These are phyloP conservation scores for Agrochola litura DNA, from an alignment of 2,888 invertebrate species.

Conservation along the genomic window DNA sequence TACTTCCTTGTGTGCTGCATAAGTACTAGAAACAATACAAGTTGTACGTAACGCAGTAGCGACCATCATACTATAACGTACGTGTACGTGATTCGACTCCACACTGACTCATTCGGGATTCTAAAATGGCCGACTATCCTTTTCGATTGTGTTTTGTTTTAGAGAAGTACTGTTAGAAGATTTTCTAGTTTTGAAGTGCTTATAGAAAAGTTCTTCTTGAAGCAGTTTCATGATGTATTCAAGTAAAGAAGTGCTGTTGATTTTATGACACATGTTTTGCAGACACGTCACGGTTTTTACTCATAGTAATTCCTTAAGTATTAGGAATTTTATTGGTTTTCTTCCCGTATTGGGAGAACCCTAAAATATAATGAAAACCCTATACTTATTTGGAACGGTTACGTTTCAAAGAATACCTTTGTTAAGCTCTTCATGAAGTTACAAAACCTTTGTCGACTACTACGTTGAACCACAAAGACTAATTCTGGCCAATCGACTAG, in stretches of 20 bases:
- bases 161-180: constrained; percentile 52
- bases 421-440: background rate
- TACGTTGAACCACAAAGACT: constrained; percentile 25
- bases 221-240: background rate
- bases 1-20: constrained; percentile 64
- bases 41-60: constrained; percentile 70
- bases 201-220: background rate
- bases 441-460: background rate
- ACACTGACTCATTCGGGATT: constrained; percentile 84
- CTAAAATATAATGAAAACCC: background rate
- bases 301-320: background rate
- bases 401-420: background rate
- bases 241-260: background rate
- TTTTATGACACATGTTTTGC: background rate
- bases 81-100: constrained; percentile 81
- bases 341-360: background rate
- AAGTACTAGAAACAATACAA: constrained; percentile 42
- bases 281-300: background rate
- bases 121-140: constrained; percentile 78
- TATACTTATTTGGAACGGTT: background rate
- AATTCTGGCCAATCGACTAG: constrained; percentile 19
- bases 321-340: background rate
- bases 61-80: constrained; percentile 62
- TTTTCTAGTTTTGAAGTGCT: constrained; percentile 8
- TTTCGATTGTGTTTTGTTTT: constrained; percentile 58